Base-by-base conservation (phyloP, 1,140 invertebrate species). In the Wasmannia auropunctata region DNA sequence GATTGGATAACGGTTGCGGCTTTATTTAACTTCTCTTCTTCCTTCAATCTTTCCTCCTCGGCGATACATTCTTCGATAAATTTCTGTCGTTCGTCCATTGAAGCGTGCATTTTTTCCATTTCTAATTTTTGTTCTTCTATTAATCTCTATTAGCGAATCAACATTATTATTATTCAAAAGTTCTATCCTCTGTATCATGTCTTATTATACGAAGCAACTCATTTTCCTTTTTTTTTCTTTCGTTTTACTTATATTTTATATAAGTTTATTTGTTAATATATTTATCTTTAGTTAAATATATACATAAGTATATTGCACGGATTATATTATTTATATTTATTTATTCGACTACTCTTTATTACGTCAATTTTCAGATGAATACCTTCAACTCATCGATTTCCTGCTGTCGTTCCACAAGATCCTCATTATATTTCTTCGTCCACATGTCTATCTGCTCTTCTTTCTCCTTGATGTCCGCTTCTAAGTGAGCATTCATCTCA, bases 1-100 rank as follows among this genome's bases (percentile, higher is more conserved):
- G 92, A 70, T 87, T 95, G 93, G 85, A 95, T 94, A 7, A 90
- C 54, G 1, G 86, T 92, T 19, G 93, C 93, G 10, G 91, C 87
- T 25, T 31, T 22, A 58, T 93, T 34, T 10, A 93, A 46, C 6
- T 46, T 86, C 14, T 34, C 79, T 67, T 93, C 88, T 3, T 83
- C 63, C 22, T 86, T 25, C 1, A 86, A 67, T 54, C 46, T 83
- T 31, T 87, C 74, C 31, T 87, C 86, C 46, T 91, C 86, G 4
- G 0, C 88, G 14, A 81, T 25, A 80, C 85, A 90, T 75, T 88
- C 80, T 11, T 94, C 80, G 22, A 94, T 89, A 25, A 93, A 88
- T 46, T 58, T 37, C 74, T 93, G 87, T 37, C 88, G 77, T 10
- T 88, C 58, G 0, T 88, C 65, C 22, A 86, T 83, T 19, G 93